Conservation (phyloP, 2,888 invertebrate genomes). For the Synergus laeviventris region DNA sequence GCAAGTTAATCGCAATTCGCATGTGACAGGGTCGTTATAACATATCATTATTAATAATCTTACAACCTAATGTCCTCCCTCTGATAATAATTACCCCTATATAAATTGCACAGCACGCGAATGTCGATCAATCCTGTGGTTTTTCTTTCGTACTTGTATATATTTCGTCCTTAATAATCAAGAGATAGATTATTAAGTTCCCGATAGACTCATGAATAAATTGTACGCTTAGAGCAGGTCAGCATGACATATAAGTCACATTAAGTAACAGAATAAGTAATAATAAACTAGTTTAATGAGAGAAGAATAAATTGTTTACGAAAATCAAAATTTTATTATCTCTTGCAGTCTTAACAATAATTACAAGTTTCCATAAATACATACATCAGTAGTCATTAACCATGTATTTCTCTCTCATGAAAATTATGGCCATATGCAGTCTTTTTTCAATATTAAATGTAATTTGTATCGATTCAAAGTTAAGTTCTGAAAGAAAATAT, state of each 20-base stretch:
- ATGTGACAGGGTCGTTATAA: constrained; percentile 12
- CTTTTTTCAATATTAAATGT: not conserved
- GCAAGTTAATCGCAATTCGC: not conserved
- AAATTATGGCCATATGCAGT: not conserved
- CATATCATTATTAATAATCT: constrained; percentile 9
- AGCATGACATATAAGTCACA: constrained; percentile 33
- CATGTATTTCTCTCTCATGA: not conserved
- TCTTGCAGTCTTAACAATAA: constrained; percentile 1
- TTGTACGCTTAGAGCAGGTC: constrained; percentile 20
- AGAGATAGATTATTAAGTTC: constrained; percentile 26
- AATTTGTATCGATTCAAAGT: not conserved
- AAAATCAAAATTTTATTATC: constrained; percentile 9
- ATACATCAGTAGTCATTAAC: not conserved
- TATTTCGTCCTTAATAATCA: not conserved
- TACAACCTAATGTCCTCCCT: not conserved
- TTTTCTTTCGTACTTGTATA: not conserved
- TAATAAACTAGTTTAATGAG: constrained; percentile 16
- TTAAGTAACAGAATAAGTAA: constrained; percentile 35
- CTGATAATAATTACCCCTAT: not conserved
- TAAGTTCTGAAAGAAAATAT: too few relatives aligned
- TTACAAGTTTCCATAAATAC: constrained; percentile 15
- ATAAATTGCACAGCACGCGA: constrained; percentile 25
- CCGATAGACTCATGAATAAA: constrained; percentile 30
- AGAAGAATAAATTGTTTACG: not conserved
- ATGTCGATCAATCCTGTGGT: constrained; percentile 21